phyloP scores from a whole-genome alignment of 1,140 invertebrate genomes.

The Adoxophyes honmai region DNA sequence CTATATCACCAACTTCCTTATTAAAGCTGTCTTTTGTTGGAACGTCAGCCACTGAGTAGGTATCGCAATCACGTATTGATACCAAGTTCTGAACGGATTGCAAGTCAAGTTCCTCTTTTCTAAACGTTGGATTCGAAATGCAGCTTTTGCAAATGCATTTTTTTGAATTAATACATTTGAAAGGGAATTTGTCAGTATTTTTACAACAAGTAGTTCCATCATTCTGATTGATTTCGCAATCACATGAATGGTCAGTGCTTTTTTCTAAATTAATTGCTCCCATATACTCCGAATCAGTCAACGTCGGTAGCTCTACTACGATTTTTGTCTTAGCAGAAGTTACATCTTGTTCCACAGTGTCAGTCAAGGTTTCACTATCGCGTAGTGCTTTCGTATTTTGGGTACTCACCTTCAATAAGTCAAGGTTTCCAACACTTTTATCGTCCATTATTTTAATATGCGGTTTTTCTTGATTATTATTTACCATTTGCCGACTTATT shows the following conservation, averaged over 20 bases:
- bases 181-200: slow-evolving; percentile 6
- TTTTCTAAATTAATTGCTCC: slow-evolving; percentile 53
- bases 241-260: slow-evolving; percentile 42
- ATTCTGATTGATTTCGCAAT: slow-evolving; percentile 21
- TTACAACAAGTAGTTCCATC: slow-evolving; percentile 8
- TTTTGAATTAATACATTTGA: slow-evolving; percentile 31
- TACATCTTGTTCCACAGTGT: too few species aligned
- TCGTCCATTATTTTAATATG: not conserved
- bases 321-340: not conserved
- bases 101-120: slow-evolving; percentile 1
- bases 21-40: not conserved
- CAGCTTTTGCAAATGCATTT: slow-evolving; percentile 24
- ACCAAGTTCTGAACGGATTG: not conserved
- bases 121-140: slow-evolving; percentile 1
- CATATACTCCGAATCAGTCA: slow-evolving; percentile 49
- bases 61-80: not conserved
- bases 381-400: too few species aligned
- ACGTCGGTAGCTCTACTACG: slow-evolving; percentile 9
- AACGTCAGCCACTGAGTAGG: too few species aligned
- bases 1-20: not conserved
- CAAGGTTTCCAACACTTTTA: too few species aligned
- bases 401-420: too few species aligned
- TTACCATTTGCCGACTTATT: too few species aligned
- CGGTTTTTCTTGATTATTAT: not conserved
- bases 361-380: too few species aligned